Base-by-base conservation (phyloP, 2,888 invertebrate species). In the Chesias legatella region DNA sequence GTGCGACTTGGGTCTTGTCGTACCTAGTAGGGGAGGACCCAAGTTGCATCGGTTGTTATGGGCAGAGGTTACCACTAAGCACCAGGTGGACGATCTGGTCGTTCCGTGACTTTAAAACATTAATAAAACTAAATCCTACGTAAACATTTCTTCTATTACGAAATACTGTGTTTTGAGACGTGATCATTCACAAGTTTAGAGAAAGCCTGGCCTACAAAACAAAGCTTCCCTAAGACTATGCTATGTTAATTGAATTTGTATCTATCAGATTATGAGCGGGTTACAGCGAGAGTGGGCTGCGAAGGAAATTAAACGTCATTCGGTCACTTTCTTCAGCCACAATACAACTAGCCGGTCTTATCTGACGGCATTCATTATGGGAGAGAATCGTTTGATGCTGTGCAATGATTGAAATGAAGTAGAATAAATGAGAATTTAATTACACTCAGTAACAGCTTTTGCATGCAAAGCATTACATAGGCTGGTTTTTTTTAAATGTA, bases 261-360 rank as follows among this genome's bases (percentile, higher is more conserved):
- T 67, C 67, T 68, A 75, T 79, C 76, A 67, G 79, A 79, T 77
- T 64, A 63, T 58, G 60, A 48, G 61, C 64, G 66, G 65, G 59
- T 64, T 60, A 54, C 57, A 58, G 60, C 49, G 58, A 59, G 61
- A 50, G 58, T 54, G 32, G 29, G 7, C 36, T 17, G 53, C 48
- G 60, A 59, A 83, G 88, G 86, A 86, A 86, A 86, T 86, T 85
- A 85, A 84, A 85, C 79, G 84, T 85, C 82, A 79, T 77, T 75
- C 75, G 72, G 66, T 59, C 73, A 80, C 73, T 77, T 83, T 82
- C 85, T 81, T 82, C 65, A 36, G 48, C 47, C 59, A 79, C 83
- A 80, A 60, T 59, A 55, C 48, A 17, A 17, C 13, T 17, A 48
- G 43, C 50, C 53, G 56, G 56, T 55, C 33, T 36, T 39, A 48